Evolutionary conservation across 23 tunicate species (phyloP), one percentile per base, ranked within the genome.

Genomic region (Trididemnum clinides): DNA sequence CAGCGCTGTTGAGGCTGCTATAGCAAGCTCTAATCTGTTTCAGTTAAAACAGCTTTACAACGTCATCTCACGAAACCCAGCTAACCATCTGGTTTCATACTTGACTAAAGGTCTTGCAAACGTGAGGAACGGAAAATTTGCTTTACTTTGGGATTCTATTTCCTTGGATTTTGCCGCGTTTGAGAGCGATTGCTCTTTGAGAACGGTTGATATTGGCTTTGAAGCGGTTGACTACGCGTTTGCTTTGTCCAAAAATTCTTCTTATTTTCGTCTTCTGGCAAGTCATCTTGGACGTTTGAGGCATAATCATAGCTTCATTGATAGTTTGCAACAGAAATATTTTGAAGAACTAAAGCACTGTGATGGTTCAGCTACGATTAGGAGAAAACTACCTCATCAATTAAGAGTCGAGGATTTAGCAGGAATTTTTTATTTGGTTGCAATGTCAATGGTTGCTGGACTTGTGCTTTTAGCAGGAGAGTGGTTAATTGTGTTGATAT

Each of bases 91-190:
- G 0, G 97, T 92, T 37, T 50, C 89, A 7, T 64, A 72, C 34
- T 57, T 91, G n/a, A 33, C 37, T 0, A 54, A 32, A 28, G 97
- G 92, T 15, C 1, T 92, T 20, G 73, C 72, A 51, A 51, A 33
- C 33, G 97, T 88, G 1, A 33, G 57, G 5, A 72, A 76, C 23
- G 94, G 83, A 7, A 50, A 37, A 30, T 94, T 28, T 35, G 89
- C 87, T 15, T 54, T 94, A 33, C 34, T 94, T 0, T 94, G 98
- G 98, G 98, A 94, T 72, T 94, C 98, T 5, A 29, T 94, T 7
- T 70, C 90, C 20, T 51, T 94, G 39, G 98, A 94, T 39, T 79
- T 62, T 31, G 88, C 83, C 5, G 81, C 83, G 1, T 49, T 77
- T 10, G 32, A 77, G 29, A 65, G 83, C 4, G 51, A 82, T 23